Conservation (phyloP, 2,113 vertebrate genomes). For the Antechinus stuartii region DNA sequence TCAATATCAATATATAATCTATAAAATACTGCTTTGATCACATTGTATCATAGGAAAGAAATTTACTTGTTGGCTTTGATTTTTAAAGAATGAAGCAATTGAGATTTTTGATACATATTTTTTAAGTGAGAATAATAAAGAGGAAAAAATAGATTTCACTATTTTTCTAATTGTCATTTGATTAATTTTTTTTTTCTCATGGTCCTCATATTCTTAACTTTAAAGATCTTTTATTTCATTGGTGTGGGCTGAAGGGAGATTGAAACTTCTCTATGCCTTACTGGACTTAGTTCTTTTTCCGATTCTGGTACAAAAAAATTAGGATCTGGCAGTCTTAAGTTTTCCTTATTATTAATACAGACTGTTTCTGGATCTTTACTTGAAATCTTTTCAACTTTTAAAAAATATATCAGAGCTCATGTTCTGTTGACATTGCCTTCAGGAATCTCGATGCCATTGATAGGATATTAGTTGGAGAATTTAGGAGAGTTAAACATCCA, state of each 20-base stretch:
- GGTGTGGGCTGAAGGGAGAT: not conserved
- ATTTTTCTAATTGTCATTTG: not conserved
- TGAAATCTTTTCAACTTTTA: not conserved
- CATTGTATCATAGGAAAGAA: not conserved
- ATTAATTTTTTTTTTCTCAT: not conserved
- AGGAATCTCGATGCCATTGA: not conserved
- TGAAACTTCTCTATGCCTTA: not conserved
- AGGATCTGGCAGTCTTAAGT: not conserved
- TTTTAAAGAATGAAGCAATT: not conserved
- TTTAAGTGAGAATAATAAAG: not conserved
- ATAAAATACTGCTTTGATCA: not conserved
- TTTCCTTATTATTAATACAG: not conserved
- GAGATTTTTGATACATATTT: not conserved
- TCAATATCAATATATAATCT: not conserved
- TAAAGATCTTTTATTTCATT: not conserved
- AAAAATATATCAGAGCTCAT: too few relatives aligned
- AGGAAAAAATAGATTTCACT: not conserved
- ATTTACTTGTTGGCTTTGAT: not conserved
- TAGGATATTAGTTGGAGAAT: not conserved
- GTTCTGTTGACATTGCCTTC: not conserved
- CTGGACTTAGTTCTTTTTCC: not conserved
- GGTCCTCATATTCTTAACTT: not conserved
- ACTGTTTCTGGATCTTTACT: not conserved
- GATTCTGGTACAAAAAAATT: not conserved
- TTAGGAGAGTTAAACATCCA: too few relatives aligned